These are phyloP conservation scores for Chaetops frenatus DNA, from an alignment of 2,113 vertebrate genomes.

Conservation along the genomic window DNA sequence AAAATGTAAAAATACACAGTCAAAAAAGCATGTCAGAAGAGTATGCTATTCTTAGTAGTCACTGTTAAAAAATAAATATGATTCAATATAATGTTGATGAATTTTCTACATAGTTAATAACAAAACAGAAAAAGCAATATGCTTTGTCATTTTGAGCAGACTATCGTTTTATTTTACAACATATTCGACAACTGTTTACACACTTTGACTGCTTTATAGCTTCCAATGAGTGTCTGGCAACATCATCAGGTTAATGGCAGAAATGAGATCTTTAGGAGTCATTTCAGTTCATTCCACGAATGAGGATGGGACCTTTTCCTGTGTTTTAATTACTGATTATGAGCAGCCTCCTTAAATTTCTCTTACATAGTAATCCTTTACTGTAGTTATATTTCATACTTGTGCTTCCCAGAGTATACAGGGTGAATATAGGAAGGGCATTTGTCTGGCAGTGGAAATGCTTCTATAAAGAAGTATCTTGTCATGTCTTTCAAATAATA, in stretches of 20 bases:
- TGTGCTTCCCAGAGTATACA: not conserved
- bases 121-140: not conserved
- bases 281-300: not conserved
- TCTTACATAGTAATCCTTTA: not conserved
- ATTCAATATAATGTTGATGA: not conserved
- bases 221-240: not conserved
- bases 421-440: not conserved
- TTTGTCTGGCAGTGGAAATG: not conserved
- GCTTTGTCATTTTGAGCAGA: not conserved
- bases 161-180: conserved; percentile 5
- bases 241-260: not conserved
- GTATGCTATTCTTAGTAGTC: not conserved
- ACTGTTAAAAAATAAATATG: not conserved
- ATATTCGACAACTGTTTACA: not conserved
- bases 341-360: not conserved
- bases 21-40: not conserved
- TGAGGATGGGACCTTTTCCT: not conserved
- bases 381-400: not conserved
- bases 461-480: not conserved
- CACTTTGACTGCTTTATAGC: not conserved
- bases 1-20: not conserved
- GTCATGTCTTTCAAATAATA: not conserved
- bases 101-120: not conserved
- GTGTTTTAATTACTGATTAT: not conserved
- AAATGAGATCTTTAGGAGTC: not conserved